Base-by-base conservation (phyloP, 2,888 invertebrate genomes). In the Alloscopus bannaensis region DNA sequence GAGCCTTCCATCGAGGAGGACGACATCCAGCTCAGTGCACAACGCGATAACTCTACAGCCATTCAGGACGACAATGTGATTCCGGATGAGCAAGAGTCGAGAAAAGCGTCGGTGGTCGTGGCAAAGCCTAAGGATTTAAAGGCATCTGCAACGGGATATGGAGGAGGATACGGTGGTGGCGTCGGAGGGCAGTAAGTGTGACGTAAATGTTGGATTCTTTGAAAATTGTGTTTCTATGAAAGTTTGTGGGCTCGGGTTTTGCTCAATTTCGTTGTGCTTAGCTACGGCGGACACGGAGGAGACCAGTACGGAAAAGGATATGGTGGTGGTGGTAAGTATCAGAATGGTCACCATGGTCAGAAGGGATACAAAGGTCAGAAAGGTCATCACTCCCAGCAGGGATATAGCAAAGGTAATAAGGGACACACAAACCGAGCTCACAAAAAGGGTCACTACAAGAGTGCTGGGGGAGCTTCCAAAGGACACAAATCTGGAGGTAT, bases 351-450 rank as follows among this genome's bases (percentile, higher is more conserved):
- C 59, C 84, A 85, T 68, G 84, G 84, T n/a, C 72, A 81, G 13
- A 78, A 83, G 45, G 75, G 75, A 0, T 45, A 71, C 31, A 70
- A 69, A 57, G 60, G 66, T 24, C 45, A 76, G 22, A 42, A 68
- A 0, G 76, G 80, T 4, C 77, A 83, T 40, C 81, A 83, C 31
- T 79, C 81, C 3, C 31, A 81, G 13, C 26, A 75, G 8, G 86
- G 86, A 3, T 80, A 86, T 55, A 78, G 59, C 24, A 83, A 80
- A 40, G 84, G 79, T 1, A 81, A 78, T 29, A 72, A 77, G 2
- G 86, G 86, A 1, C 86, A 86, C 68, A 69, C 81, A 18, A 83
- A 84, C 62, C 72, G 71, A 59, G 84, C 83, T 3, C 55, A 83
- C 6, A 85, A 85, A 75, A 84, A 83, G 62, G 84, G 57, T 3